Evolutionary conservation across 2,797 vertebrate species (phyloP).

Genomic region (Craterocephalus amniculus): DNA sequence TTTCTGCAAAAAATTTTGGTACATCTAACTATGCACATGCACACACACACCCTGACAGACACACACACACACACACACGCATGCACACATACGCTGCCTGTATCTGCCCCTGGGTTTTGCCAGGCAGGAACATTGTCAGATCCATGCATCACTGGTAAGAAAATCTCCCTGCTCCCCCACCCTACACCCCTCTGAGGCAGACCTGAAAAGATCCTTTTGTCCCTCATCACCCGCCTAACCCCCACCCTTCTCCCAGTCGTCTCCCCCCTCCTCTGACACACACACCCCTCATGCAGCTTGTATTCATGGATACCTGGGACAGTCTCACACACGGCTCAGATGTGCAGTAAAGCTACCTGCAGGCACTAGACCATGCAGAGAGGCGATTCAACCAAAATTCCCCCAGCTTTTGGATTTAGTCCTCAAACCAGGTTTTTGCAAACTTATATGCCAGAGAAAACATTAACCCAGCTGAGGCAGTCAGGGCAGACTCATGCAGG

Average conservation of each 20-base stretch:
- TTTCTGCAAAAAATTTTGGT: slow-evolving; percentile 30
- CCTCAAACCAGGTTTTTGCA: slow-evolving; percentile 45
- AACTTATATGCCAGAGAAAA: slow-evolving; percentile 58
- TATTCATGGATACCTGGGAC: slow-evolving; percentile 78
- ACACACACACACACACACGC: slow-evolving; percentile 19
- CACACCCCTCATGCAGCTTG: slow-evolving; percentile 62
- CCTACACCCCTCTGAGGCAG: slow-evolving; percentile 64
- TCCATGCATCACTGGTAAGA: slow-evolving; percentile 86
- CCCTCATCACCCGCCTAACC: slow-evolving; percentile 68
- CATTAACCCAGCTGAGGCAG: slow-evolving; percentile 45
- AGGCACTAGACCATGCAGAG: slow-evolving; percentile 66
- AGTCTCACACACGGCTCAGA: slow-evolving; percentile 66
- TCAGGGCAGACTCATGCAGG: slow-evolving; percentile 50
- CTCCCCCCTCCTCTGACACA: slow-evolving; percentile 45
- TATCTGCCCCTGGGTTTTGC: slow-evolving; percentile 72
- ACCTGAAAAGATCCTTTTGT: slow-evolving; percentile 85
- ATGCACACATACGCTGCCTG: slow-evolving; percentile 36
- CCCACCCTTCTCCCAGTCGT: slow-evolving; percentile 11
- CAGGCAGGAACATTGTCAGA: slow-evolving; percentile 82
- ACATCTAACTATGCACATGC: slow-evolving; percentile 13
- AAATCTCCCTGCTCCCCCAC: slow-evolving; percentile 72
- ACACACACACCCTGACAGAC: not conserved
- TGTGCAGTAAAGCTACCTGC: slow-evolving; percentile 72
- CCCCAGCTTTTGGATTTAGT: slow-evolving; percentile 44
- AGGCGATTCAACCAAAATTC: slow-evolving; percentile 32